Evolutionary conservation across 2,888 invertebrate species (phyloP), one percentile per base, ranked within the genome.

Genomic region (Dicycla oo): DNA sequence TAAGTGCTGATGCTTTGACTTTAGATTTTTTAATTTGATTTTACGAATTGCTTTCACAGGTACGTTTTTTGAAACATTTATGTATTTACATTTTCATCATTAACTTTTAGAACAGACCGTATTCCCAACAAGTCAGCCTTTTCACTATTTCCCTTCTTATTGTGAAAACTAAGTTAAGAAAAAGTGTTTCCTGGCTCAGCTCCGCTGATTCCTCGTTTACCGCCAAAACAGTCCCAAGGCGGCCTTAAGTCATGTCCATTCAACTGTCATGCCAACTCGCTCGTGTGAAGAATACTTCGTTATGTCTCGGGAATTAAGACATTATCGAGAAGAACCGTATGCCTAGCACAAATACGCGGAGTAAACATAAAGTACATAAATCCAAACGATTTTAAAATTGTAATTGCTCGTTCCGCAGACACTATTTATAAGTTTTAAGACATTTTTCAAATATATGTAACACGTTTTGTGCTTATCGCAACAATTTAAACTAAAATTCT

Each of bases 251-350:
- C 40, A 30, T 73, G 75, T 60, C 49, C 62, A 45, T 40, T 69
- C 63, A 67, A 67, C 56, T 65, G 68, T 69, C 73, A 81, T 18
- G 74, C 68, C 62, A 67, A 72, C 53, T 49, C 20, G 54, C 23
- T 64, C 85, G 85, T 79, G 85, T 62, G 43, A 51, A 40, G 80
- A 79, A 82, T 73, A 61, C 34, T 65, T 67, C 38, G 34, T 2
- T 58, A 45, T 78, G 68, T 74, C 64, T 49, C 1, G 79, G 53
- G 67, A 58, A 67, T 78, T 63, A 74, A 69, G 68, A 73, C 45
- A 67, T 73, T 70, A 65, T 56, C 45, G 53, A 60, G 49, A 11
- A 56, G n/a, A 61, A n/a, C 51, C 30, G 26, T 45, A 3, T 13
- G 8, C 20, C 30, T 15, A 20, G 8, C n/a, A 30, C 10, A 3